Evolutionary conservation across 2,888 invertebrate species (phyloP).

Genomic region (Ectropis crepuscularia): DNA sequence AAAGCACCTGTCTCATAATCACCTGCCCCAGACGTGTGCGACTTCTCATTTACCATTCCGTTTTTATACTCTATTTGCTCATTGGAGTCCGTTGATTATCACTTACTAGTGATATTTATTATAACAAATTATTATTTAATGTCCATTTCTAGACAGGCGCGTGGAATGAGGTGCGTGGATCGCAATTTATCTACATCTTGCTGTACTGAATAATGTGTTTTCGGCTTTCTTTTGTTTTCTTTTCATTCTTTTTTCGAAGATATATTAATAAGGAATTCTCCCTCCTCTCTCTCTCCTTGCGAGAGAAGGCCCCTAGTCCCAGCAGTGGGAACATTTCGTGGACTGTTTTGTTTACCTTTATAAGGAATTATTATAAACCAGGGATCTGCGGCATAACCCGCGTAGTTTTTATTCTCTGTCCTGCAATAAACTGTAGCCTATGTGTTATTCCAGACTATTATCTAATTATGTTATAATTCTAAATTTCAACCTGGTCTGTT

Average conservation of each 20-base stretch:
- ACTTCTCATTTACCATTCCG: constrained; percentile 41
- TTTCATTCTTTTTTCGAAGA: background rate
- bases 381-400: no score
- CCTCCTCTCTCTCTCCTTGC: no score
- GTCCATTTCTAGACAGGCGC: constrained; percentile 5
- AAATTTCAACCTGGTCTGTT: no score
- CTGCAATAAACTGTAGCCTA: no score
- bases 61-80: constrained; percentile 36
- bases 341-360: no score
- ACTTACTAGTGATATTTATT: constrained; percentile 29
- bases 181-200: constrained; percentile 1
- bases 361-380: no score
- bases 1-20: constrained; percentile 72
- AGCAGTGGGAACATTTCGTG: no score
- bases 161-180: background rate
- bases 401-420: no score
- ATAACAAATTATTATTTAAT: constrained; percentile 25
- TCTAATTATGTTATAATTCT: no score
- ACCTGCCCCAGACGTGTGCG: constrained; percentile 65
- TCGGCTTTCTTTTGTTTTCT: background rate
- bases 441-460: no score
- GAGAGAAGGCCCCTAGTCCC: no score
- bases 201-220: background rate
- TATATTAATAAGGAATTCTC: no score
- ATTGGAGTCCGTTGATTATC: constrained; percentile 31